phyloP scores from a whole-genome alignment of 2,113 vertebrate genomes.

The Tauraco erythrolophus region DNA sequence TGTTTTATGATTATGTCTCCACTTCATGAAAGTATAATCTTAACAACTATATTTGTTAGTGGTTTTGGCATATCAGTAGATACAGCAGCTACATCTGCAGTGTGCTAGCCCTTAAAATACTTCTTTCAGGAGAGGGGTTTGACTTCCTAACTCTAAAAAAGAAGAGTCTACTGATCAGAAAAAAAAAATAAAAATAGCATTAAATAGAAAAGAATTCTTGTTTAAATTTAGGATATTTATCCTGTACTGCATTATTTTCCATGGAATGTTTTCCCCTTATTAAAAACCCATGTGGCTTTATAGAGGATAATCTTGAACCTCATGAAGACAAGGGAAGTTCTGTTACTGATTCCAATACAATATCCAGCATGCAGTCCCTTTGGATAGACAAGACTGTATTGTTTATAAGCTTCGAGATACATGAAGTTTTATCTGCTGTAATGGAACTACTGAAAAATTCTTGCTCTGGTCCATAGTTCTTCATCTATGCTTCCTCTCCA shows the following conservation, averaged over 20 bases:
- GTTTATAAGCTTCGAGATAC: background rate
- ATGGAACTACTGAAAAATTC: background rate
- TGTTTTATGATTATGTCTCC: background rate
- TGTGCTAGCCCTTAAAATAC: background rate
- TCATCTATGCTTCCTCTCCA: background rate
- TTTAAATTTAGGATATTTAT: background rate
- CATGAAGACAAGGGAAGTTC: background rate
- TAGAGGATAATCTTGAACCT: background rate
- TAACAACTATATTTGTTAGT: background rate
- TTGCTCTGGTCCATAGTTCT: background rate
- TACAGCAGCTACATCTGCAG: background rate
- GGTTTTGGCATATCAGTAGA: background rate
- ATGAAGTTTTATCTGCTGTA: background rate
- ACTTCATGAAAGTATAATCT: background rate
- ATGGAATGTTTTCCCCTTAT: background rate
- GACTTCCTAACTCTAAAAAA: background rate
- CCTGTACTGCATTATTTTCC: background rate
- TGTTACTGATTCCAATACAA: background rate
- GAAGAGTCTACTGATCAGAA: background rate
- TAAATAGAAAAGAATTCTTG: background rate
- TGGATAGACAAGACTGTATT: background rate
- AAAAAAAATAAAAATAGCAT: rapidly evolving
- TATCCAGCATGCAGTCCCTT: rapidly evolving
- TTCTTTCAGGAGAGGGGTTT: background rate
- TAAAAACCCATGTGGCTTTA: background rate